Base-by-base conservation (phyloP, 1,140 invertebrate genomes). In the Dolichoris vasculosae region DNA sequence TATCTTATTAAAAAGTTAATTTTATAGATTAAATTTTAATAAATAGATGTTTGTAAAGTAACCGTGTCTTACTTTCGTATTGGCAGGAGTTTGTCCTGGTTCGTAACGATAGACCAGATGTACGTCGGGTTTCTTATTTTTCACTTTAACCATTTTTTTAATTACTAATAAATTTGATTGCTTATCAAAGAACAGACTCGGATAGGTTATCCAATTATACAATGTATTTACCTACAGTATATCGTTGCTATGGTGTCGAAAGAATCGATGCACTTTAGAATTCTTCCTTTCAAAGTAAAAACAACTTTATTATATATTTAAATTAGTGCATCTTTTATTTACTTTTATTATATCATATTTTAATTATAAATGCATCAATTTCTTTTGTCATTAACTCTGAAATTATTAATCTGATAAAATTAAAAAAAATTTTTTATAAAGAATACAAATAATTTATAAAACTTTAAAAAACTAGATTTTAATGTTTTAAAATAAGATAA, bases 11-110 rank as follows among this genome's bases (percentile, higher is more conserved):
- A 69, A 35, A 20, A 20, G 20, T 17, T 20, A n/a, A n/a, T n/a
- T n/a, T n/a, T n/a, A n/a, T n/a, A 23, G 0, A 69, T 69, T 69
- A 6, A 35, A 69, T 38, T 38, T 48, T 23, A 32, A 73, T 63
- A 48, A 26, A 38, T 8, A 69, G 59, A 38, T 13, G 15, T 67
- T 69, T 69, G 23, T 69, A 69, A 43, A 26, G 8, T n/a, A 43
- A 26, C 2, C 9, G 35, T 73, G 35, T 32, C 87, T 88, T 79
- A 90, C 90, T 88, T 88, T 90, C 4, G 87, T 89, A 83, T 89
- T 88, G 51, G 87, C 13, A 7, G 87, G 20, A 0, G 79, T 89
- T 73, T 90, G 88, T 0, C 87, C 88, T 23, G 86, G 86, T 67
- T 89, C 87, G 4, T 87, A 86, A 17, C 87, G 83, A 86, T 89